These are phyloP conservation scores for Campoletis sonorensis DNA, from an alignment of 1,140 invertebrate genomes.

Conservation along the genomic window DNA sequence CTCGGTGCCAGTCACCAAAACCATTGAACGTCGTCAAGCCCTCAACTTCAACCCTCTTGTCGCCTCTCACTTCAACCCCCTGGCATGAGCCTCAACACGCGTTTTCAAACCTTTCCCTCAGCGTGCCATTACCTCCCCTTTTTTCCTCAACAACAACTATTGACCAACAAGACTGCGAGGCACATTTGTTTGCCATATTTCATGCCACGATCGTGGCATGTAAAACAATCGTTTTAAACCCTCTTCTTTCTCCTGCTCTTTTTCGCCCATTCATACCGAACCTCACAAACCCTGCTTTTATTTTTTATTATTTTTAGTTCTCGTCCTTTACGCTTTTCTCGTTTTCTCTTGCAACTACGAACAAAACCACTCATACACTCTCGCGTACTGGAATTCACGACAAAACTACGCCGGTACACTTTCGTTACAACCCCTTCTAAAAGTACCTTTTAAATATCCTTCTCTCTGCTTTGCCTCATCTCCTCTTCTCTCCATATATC, in stretches of 20 bases:
- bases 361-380: background rate
- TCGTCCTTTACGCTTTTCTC: constrained; percentile 29
- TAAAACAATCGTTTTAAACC: constrained; percentile 35
- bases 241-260: constrained; percentile 4
- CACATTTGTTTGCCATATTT: constrained; percentile 23
- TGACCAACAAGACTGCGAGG: constrained; percentile 14
- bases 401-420: background rate
- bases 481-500: no score
- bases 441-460: constrained; percentile 21
- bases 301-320: no score
- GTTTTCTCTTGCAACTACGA: constrained; percentile 12
- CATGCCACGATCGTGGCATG: constrained; percentile 24
- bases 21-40: constrained; percentile 62
- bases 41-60: constrained; percentile 44
- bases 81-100: constrained; percentile 5
- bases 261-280: background rate
- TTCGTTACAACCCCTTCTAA: background rate
- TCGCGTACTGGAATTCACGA: background rate
- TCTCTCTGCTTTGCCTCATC: no score
- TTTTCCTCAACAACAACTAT: constrained; percentile 10
- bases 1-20: constrained; percentile 72
- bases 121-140: background rate
- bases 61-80: constrained; percentile 10
- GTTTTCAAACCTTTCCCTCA: constrained; percentile 52
- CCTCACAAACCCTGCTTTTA: background rate